phyloP scores from a whole-genome alignment of 2,888 invertebrate genomes.

The Linyphia triangularis region DNA sequence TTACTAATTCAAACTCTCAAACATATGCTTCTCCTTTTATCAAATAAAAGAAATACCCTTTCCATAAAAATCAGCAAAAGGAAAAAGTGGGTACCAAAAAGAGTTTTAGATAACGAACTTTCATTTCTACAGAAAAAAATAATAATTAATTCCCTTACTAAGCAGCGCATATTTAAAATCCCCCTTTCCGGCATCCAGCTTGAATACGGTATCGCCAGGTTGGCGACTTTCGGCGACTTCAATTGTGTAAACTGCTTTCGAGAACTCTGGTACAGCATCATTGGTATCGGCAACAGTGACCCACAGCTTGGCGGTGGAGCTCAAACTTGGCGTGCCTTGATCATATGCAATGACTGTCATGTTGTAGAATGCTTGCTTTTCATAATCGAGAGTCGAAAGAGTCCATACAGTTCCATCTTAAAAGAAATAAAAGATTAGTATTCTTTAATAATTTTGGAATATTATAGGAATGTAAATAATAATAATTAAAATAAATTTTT shows the following conservation, averaged over 20 bases:
- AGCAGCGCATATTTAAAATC: constrained; percentile 78
- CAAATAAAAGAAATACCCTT: too few species aligned
- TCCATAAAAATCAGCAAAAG: too few species aligned
- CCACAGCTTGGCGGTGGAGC: constrained; percentile 85
- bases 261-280: constrained; percentile 78
- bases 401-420: constrained; percentile 89
- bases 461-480: too few species aligned
- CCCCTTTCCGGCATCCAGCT: constrained; percentile 78
- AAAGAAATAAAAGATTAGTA: background rate
- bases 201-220: constrained; percentile 77
- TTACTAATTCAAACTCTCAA: too few species aligned
- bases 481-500: too few species aligned
- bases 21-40: too few species aligned
- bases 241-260: constrained; percentile 77
- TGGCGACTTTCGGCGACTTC: constrained; percentile 78
- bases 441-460: too few species aligned
- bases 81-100: background rate
- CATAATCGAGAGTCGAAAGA: constrained; percentile 86
- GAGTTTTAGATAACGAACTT: too few species aligned
- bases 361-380: constrained; percentile 85
- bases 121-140: background rate
- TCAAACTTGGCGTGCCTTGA: constrained; percentile 89
- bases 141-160: constrained; percentile 76
- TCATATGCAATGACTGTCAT: constrained; percentile 91
- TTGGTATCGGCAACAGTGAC: constrained; percentile 79